Evolutionary conservation across 2,888 invertebrate genomes (phyloP), one percentile per base, ranked within the genome.

Genomic region (Drosophila paramelanica): DNA sequence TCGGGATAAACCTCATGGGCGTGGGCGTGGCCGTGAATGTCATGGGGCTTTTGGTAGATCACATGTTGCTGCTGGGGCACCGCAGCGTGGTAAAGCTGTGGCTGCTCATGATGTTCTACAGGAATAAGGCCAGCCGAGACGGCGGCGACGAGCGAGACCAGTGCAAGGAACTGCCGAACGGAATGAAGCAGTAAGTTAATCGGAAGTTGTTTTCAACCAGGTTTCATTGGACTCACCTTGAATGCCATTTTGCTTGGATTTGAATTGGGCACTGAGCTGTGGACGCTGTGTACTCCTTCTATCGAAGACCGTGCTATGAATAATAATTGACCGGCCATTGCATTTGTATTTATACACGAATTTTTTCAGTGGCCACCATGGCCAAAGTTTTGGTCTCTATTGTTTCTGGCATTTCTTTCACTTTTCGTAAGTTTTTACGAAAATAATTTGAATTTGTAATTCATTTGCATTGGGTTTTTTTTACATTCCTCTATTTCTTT

Each of bases 301-400:
- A 57, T 71, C 8, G 75, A 80, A 72, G 79, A 77, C 62, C 59
- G 86, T 88, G 90, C 51, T 81, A 66, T 91, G 90, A 91, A 91
- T 91, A 83, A 80, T 91, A 88, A 91, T 89, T 77, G 52, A 73
- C 39, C 53, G 36, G 53, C 57, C 39, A 57, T 41, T 86, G 79
- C 87, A 78, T 87, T 77, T 77, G 82, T 81, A 90, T 91, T 89
- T 91, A 90, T 90, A 91, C 71, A 73, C 69, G 49, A 71, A 81
- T 65, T 69, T 50, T 65, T 1, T 7, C 52, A 64, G 25, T 64
- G 64, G 55, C 49, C 47, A 59, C 57, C 80, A 58, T 61, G 72
- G 59, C 66, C 69, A 61, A 61, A 43, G 74, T 56, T 36, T 45
- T 17, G 23, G 17, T 13, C 45, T 52, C 50, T 66, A 81, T 80